Evolutionary conservation across 2,888 invertebrate species (phyloP).

Genomic region (Pollenia angustigena): DNA sequence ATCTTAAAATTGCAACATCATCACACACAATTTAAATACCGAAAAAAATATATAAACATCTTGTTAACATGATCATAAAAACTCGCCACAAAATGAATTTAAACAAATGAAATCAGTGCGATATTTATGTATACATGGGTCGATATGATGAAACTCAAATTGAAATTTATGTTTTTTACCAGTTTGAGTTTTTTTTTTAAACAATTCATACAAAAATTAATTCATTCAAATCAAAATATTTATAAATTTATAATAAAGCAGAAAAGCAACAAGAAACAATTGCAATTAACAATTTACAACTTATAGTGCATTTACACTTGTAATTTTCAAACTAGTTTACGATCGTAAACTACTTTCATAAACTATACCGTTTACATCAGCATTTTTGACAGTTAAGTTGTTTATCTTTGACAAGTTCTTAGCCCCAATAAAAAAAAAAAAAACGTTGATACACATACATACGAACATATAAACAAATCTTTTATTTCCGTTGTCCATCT

Average conservation of each 20-base stretch:
- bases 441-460: too few species aligned
- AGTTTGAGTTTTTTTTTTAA: not conserved
- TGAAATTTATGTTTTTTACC: conserved; percentile 22
- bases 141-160: conserved; percentile 54
- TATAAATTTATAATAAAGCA: conserved; percentile 17
- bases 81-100: conserved; percentile 50
- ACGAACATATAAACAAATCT: too few species aligned
- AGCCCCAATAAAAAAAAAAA: too few species aligned
- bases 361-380: too few species aligned
- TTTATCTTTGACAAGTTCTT: too few species aligned
- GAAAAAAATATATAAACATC: conserved; percentile 26
- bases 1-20: conserved; percentile 56
- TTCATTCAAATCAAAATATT: conserved; percentile 47
- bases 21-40: conserved; percentile 2
- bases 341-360: too few species aligned
- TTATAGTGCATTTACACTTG: too few species aligned
- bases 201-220: conserved; percentile 15
- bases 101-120: conserved; percentile 1
- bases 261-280: conserved; percentile 38
- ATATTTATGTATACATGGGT: not conserved
- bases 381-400: too few species aligned
- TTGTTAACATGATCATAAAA: conserved; percentile 56
- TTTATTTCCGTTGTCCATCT: too few species aligned
- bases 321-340: too few species aligned
- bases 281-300: conserved; percentile 2